These are phyloP conservation scores for Pachliopta kotzebuea DNA, from an alignment of 2,888 invertebrate species.

Conservation along the genomic window DNA sequence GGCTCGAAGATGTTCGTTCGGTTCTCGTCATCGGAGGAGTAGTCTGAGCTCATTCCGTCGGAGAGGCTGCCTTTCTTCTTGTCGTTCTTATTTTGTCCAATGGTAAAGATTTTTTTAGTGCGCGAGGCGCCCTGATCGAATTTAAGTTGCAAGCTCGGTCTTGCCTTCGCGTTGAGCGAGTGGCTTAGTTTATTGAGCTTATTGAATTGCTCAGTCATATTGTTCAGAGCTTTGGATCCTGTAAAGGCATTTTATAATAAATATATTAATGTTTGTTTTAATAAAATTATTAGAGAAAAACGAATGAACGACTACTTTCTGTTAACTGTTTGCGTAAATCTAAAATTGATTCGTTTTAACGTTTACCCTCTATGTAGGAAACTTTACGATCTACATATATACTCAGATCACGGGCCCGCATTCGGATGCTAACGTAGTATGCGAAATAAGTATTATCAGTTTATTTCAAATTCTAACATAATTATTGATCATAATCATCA, in stretches of 20 bases:
- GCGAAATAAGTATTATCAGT: too few relatives aligned
- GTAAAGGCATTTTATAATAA: conserved; percentile 36
- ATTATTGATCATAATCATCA: too few relatives aligned
- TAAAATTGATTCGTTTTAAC: too few relatives aligned
- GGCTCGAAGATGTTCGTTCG: conserved; percentile 75
- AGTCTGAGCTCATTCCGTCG: conserved; percentile 81
- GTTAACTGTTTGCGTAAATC: too few relatives aligned
- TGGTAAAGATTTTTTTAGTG: conserved; percentile 75
- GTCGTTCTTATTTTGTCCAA: conserved; percentile 66
- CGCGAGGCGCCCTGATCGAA: conserved; percentile 67
- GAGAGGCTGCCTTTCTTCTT: conserved; percentile 84
- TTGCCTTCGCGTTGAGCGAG: conserved; percentile 81
- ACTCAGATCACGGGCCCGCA: too few relatives aligned
- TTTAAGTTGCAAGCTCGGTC: conserved; percentile 73
- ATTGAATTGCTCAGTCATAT: conserved; percentile 93
- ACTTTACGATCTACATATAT: too few relatives aligned
- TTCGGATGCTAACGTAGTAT: too few relatives aligned
- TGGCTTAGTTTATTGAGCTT: conserved; percentile 88
- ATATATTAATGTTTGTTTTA: too few relatives aligned
- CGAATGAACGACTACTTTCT: too few relatives aligned
- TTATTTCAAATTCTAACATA: too few relatives aligned
- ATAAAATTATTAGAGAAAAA: too few relatives aligned
- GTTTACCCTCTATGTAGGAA: too few relatives aligned
- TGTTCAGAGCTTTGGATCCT: conserved; percentile 92
- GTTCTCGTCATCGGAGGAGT: conserved; percentile 76